Evolutionary conservation across 92 coral and sea anemone species (phyloP).

Genomic region (Zoanthus gigantus): DNA sequence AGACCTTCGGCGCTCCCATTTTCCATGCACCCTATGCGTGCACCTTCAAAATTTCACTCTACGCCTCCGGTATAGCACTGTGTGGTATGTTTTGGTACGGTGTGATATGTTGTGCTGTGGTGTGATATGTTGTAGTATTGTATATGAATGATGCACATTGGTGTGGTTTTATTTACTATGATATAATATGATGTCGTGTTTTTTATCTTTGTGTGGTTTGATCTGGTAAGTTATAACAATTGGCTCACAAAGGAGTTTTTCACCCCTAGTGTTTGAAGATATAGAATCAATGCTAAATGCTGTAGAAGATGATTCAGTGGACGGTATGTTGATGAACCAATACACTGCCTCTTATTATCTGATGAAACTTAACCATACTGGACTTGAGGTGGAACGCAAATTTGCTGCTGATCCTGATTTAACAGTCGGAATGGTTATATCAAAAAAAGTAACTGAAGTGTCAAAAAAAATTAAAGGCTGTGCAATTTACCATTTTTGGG

Average conservation of each 20-base stretch:
- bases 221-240: not conserved
- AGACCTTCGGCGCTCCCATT: no score
- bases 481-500: not conserved
- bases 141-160: no score
- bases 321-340: slow-evolving; percentile 24
- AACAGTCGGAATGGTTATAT: slow-evolving; percentile 26
- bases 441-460: not conserved
- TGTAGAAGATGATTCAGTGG: not conserved
- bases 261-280: not conserved
- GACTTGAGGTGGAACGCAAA: not conserved
- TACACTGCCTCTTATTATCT: slow-evolving; percentile 18
- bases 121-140: not conserved
- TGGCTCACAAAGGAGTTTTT: not conserved
- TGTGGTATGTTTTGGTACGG: not conserved
- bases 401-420: not conserved
- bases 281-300: slow-evolving; percentile 5
- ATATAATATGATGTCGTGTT: not conserved
- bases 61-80: no score
- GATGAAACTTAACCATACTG: not conserved
- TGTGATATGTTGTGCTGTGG: not conserved
- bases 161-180: no score
- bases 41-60: no score
- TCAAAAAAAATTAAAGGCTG: not conserved
- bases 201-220: not conserved
- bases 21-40: no score